Evolutionary conservation across 2,888 invertebrate genomes (phyloP), one percentile per base, ranked within the genome.

Genomic region (Agrochola lychnidis): DNA sequence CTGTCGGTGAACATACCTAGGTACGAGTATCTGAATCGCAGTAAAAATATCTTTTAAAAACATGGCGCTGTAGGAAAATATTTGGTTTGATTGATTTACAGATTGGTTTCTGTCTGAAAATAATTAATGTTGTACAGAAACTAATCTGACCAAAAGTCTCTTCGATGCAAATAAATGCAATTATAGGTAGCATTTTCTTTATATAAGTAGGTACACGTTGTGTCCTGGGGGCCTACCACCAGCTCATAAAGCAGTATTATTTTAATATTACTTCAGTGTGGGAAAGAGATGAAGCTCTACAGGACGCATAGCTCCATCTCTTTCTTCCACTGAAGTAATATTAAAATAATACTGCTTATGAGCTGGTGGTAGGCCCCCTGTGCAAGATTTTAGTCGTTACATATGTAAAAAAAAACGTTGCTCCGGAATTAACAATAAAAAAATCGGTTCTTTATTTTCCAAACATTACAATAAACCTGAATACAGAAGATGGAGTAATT

Each of bases 1-100:
- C 75, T 64, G 74, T 56, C 76, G 36, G 72, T 66, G 30, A 56
- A 19, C 59, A 40, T 66, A 63, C 16, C 51, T 42, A 64, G 45
- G n/a, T 42, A 10, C 6, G 14, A 48, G 9, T 57, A 61, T 48
- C 61, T 42, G 53, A 59, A 53, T 56, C 40, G 69, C 42, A 75
- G 48, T 48, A 57, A 66, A 56, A 53, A 59, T 70, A 70, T 62
- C 1, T 66, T 68, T 72, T 66, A 9, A 57, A 36, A 66, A 72
- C 12, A 53, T 70, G 10, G 22, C 0, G 19, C 0, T 30, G 25
- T 25, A 14, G 7, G 36, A 2, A 12, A 56, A 56, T 45, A 19
- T 61, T 36, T 56, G n/a, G n/a, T 9, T 42, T 57, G 19, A 19
- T 12, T 4, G n/a, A n/a, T n/a, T n/a, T n/a, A n/a, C 12, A 10